A percentile compares a stretch with the other conserved stretches of the same genome.
phyloP scores from a whole-genome alignment of 2,113 vertebrate species.

The Microtus oregoni region DNA sequence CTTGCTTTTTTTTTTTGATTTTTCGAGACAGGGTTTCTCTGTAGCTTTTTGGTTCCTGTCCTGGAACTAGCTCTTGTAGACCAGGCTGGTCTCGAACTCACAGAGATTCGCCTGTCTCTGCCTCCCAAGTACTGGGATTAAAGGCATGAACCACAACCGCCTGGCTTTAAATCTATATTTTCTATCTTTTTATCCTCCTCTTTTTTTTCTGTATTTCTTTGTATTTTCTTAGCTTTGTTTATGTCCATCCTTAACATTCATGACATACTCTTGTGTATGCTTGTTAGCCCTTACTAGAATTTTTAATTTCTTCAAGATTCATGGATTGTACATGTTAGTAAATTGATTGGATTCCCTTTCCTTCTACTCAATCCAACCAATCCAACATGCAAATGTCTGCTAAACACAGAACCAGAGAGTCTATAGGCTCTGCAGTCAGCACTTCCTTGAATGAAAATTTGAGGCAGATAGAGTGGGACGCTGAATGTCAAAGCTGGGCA shows the following conservation, averaged over 20 bases:
- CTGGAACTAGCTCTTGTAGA: too few species aligned
- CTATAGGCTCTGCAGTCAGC: not conserved
- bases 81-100: too few species aligned
- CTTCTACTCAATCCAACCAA: too few species aligned
- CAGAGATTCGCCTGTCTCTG: too few species aligned
- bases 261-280: not conserved
- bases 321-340: not conserved
- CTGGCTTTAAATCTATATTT: not conserved
- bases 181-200: not conserved
- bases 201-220: not conserved
- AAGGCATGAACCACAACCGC: too few species aligned
- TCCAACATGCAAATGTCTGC: not conserved
- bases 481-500: not conserved
- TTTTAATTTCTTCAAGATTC: not conserved
- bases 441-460: not conserved
- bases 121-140: too few species aligned
- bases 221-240: not conserved
- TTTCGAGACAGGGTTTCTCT: too few species aligned
- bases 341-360: not conserved
- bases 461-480: not conserved
- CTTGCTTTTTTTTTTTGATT: not conserved
- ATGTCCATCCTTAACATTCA: not conserved
- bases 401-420: not conserved
- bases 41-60: too few species aligned
- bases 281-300: not conserved